These are phyloP conservation scores for Sardina pilchardus DNA, from an alignment of 2,113 vertebrate genomes.

Conservation along the genomic window DNA sequence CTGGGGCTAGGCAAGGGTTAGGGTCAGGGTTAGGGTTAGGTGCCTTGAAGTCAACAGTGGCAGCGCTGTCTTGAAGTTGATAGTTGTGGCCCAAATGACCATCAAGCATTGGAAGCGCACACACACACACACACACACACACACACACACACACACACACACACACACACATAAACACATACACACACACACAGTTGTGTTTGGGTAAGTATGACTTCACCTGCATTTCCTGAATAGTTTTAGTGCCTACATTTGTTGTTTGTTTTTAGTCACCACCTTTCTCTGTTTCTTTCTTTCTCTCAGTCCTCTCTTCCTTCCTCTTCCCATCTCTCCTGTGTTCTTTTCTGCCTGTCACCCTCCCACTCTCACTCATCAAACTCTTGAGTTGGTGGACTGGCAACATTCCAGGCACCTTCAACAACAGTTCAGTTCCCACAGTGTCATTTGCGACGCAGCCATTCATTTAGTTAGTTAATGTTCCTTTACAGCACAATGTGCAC, in stretches of 20 bases:
- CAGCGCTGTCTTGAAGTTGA: too few species aligned
- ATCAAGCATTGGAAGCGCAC: too few species aligned
- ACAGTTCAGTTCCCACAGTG: conserved; percentile 13
- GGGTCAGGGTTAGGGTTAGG: too few species aligned
- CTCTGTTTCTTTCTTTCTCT: background rate
- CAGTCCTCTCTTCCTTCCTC: background rate
- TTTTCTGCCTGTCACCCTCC: background rate
- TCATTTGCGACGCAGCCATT: background rate
- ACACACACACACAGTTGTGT: too few species aligned
- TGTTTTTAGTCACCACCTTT: background rate
- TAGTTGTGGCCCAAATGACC: too few species aligned
- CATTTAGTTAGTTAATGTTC: background rate
- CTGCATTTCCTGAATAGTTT: background rate
- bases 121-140: too few species aligned
- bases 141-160: too few species aligned
- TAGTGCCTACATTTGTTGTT: background rate
- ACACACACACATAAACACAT: too few species aligned
- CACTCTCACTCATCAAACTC: background rate
- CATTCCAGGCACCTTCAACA: background rate
- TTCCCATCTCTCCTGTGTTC: background rate
- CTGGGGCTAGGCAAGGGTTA: too few species aligned
- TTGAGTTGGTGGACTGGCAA: conserved; percentile 6
- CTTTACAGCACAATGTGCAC: background rate
- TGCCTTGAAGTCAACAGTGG: too few species aligned
- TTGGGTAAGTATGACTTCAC: background rate